These are phyloP conservation scores for Chamaetylas fuelleborni DNA, from an alignment of 2,113 vertebrate species.

Conservation along the genomic window DNA sequence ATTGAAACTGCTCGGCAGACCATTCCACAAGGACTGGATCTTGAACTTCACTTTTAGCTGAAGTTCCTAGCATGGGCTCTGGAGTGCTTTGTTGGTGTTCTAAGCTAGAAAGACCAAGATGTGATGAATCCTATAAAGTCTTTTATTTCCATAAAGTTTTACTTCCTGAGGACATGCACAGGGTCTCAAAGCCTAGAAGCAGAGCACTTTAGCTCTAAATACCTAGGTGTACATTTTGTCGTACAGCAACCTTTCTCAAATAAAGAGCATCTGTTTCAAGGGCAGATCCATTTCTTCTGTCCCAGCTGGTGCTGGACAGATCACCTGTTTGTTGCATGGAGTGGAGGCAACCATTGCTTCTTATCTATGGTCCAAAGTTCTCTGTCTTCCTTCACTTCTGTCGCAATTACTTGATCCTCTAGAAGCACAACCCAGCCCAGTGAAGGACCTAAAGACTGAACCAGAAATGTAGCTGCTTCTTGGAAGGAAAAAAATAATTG, in stretches of 20 bases:
- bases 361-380: background rate
- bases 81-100: background rate
- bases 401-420: background rate
- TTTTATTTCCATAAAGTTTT: background rate
- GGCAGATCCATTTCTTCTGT: background rate
- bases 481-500: background rate
- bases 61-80: background rate
- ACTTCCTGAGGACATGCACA: background rate
- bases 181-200: background rate
- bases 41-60: background rate
- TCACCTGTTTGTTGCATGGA: background rate
- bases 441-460: background rate
- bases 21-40: background rate
- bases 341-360: background rate
- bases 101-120: background rate
- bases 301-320: background rate
- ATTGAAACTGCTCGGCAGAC: rapidly evolving
- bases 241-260: background rate
- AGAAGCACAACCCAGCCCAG: background rate
- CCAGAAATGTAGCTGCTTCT: background rate
- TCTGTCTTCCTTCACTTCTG: background rate
- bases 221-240: background rate
- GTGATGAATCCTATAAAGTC: background rate
- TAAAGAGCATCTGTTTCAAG: background rate
- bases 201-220: background rate